A percentile compares a stretch with the other conserved stretches of the same genome.
Evolutionary conservation across 2,113 vertebrate genomes (phyloP).

Genomic region (Acrocephalus arundinaceus): DNA sequence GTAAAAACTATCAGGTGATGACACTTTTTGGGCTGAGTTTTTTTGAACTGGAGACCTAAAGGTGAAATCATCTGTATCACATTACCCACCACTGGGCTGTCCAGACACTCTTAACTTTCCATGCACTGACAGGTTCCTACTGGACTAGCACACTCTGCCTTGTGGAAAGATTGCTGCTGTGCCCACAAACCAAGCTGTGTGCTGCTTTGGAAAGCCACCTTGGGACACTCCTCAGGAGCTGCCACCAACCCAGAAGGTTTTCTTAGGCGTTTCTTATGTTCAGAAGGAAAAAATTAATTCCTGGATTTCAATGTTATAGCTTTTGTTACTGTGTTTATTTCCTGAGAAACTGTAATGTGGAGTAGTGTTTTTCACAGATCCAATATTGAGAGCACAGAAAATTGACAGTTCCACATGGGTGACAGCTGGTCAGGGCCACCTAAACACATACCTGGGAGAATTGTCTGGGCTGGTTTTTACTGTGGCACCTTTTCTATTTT

Average conservation of each 20-base stretch:
- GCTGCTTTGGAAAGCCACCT: not conserved
- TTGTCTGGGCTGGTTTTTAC: not conserved
- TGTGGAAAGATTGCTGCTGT: not conserved
- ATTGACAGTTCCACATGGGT: not conserved
- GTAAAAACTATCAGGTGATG: conserved; percentile 61
- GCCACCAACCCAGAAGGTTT: not conserved
- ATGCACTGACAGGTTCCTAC: not conserved
- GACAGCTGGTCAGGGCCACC: not conserved
- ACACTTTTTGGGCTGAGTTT: conserved; percentile 57
- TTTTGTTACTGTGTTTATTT: not conserved
- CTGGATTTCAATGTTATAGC: not conserved
- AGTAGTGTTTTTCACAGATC: not conserved
- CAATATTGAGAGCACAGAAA: not conserved
- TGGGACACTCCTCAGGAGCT: not conserved
- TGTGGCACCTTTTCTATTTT: not conserved
- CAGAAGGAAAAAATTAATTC: not conserved
- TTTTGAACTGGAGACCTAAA: conserved; percentile 60
- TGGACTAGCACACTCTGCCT: not conserved
- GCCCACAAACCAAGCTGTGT: not conserved
- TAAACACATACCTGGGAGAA: not conserved
- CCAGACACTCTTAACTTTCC: conserved; percentile 23
- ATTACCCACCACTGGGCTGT: conserved; percentile 22
- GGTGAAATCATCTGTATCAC: conserved; percentile 58
- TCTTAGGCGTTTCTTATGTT: not conserved
- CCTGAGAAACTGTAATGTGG: not conserved